Evolutionary conservation across 2,113 vertebrate genomes (phyloP).

Genomic region (Madoqua kirkii): DNA sequence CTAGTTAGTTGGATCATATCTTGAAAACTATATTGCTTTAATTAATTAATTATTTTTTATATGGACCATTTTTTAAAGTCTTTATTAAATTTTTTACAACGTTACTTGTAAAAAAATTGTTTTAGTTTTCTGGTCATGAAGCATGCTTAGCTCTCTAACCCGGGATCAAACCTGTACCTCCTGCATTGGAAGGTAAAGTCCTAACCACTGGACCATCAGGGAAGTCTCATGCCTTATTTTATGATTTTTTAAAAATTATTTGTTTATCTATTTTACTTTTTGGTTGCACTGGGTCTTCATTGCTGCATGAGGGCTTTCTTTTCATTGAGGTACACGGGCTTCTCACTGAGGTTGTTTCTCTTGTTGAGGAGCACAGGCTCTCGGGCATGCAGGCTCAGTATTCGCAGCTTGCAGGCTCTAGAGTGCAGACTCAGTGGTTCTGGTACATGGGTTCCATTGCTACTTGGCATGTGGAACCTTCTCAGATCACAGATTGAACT

Average conservation of each 20-base stretch:
- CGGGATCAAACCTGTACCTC: fast-evolving
- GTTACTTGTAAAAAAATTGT: not conserved
- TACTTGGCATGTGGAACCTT: not conserved
- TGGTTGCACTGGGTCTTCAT: not conserved
- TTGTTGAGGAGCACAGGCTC: not conserved
- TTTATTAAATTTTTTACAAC: not conserved
- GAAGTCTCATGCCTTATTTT: not conserved
- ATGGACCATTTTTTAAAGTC: not conserved
- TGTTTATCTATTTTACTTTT: not conserved
- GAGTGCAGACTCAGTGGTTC: not conserved
- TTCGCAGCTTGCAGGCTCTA: not conserved
- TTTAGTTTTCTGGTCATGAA: not conserved
- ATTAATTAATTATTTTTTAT: not conserved
- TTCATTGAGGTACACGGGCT: not conserved
- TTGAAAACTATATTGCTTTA: not conserved
- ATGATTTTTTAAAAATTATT: not conserved
- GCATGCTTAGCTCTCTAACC: not conserved
- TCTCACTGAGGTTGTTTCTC: not conserved
- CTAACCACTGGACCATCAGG: not conserved
- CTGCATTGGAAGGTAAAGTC: not conserved
- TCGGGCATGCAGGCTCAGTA: not conserved
- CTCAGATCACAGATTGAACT: not conserved
- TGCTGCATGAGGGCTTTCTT: not conserved
- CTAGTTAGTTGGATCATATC: not conserved
- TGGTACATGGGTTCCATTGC: not conserved